These are phyloP conservation scores for Temnopleurus reevesii DNA, from an alignment of 53 echinoderm and acorn worm species.

Conservation along the genomic window DNA sequence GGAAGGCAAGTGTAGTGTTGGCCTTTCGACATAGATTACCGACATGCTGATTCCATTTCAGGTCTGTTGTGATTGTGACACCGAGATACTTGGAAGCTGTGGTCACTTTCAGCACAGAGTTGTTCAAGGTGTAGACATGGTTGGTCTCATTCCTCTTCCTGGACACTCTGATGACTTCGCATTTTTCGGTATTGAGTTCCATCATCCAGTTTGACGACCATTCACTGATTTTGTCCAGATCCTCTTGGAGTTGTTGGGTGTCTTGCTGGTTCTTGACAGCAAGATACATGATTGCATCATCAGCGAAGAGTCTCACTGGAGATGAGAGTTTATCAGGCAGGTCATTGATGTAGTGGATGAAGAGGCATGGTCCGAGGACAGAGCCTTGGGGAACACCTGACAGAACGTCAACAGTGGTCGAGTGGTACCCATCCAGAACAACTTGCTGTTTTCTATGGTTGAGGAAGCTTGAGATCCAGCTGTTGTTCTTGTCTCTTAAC, in stretches of 20 bases:
- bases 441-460: neutral
- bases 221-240: constrained; percentile 28
- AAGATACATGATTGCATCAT: constrained; percentile 46
- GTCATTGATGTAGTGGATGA: constrained; percentile 51
- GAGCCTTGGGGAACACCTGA: constrained; percentile 62
- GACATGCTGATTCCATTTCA: constrained; percentile 7
- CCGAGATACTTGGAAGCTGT: constrained; percentile 36
- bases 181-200: constrained; percentile 48
- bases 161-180: constrained; percentile 25
- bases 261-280: neutral
- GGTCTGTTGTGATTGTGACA: neutral
- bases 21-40: neutral
- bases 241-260: constrained; percentile 1
- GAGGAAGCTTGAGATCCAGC: neutral
- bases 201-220: constrained; percentile 25
- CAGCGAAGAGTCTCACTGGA: constrained; percentile 36
- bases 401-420: neutral
- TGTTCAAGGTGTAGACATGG: constrained; percentile 31
- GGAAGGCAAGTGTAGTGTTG: neutral
- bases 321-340: constrained; percentile 21
- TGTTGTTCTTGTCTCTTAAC: neutral
- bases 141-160: neutral
- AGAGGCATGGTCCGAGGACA: constrained; percentile 41
- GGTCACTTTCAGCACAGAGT: neutral
- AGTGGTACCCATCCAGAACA: neutral